Evolutionary conservation across 2,113 vertebrate genomes (phyloP).

Genomic region (Boulengeromyrus knoepffleri): DNA sequence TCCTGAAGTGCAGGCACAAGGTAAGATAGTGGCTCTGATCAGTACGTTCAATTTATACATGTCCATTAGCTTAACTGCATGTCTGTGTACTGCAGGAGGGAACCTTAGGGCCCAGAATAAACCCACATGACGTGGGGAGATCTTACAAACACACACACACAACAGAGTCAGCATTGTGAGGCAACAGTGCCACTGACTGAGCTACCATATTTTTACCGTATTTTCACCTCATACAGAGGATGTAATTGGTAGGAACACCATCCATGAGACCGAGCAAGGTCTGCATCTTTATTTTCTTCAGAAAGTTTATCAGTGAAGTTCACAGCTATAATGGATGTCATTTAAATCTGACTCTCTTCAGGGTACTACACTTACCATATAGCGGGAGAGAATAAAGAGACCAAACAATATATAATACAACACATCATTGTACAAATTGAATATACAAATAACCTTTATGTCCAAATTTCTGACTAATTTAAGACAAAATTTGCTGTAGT

Average conservation of each 20-base stretch:
- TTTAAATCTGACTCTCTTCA: not conserved
- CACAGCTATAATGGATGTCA: not conserved
- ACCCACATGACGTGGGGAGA: not conserved
- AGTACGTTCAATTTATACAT: not conserved
- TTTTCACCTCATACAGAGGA: not conserved
- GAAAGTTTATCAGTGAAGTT: not conserved
- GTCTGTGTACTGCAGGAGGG: not conserved
- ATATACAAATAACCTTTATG: not conserved
- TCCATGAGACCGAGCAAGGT: not conserved
- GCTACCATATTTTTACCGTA: not conserved
- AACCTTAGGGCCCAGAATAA: not conserved
- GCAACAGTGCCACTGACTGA: not conserved
- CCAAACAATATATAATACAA: not conserved
- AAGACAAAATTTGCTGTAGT: not conserved
- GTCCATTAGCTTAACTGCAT: not conserved
- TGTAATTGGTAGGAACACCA: not conserved
- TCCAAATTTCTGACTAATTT: not conserved
- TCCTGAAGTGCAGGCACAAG: constrained; percentile 98
- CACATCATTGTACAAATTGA: not conserved
- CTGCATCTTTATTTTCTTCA: not conserved
- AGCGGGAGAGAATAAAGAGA: not conserved
- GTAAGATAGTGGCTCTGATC: constrained; percentile 55
- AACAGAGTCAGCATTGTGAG: not conserved
- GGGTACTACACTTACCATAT: not conserved
- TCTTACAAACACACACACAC: too few species aligned